Base-by-base conservation (phyloP, 2,797 vertebrate genomes). In the Euthynnus affinis region DNA sequence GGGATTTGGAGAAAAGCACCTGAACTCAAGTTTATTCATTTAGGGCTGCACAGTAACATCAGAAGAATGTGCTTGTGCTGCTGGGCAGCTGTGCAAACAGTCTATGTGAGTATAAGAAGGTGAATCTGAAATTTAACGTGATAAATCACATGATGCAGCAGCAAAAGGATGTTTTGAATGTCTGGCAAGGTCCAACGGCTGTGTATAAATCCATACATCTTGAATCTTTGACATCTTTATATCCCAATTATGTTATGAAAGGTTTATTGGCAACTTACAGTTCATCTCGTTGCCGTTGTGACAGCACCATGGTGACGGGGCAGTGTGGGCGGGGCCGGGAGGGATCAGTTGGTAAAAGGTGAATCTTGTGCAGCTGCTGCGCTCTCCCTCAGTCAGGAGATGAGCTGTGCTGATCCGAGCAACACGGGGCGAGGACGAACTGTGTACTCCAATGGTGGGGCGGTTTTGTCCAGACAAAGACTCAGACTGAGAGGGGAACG, bases 221-320 rank as follows among this genome's bases (percentile, higher is more conserved):
- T 9, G 3, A 71, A 69, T 48, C 22, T 52, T 14, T 22, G 12
- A 64, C 48, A 55, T 75, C 2, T 62, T 25, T 9, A 68, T 12
- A 25, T 44, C 15, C 61, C 69, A 40, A 49, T 10, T 3, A 18
- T 23, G 40, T 55, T 17, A 27, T 29, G 59, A 74, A 46, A 69
- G 53, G 34, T 51, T 56, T 27, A 27, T 46, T 34, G 71, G 10
- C 10, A 86, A 96, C 98, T 99, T 96, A 99, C 98, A 99, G 95
- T 93, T 99, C 98, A 89, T 99, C 98, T 96, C 98, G 95, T 98
- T 99, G 98, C 94, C 98, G 96, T 95, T 99, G 98, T 95, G 98
- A 99, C 96, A 99, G 97, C 96, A 99, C 98, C 98, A 99, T 99
- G 87, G 94, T 94, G 95, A 94, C 80, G 81, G 94, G 69, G 71